Base-by-base conservation (phyloP, 2,888 invertebrate genomes). In the Parthenolecanium corni region DNA sequence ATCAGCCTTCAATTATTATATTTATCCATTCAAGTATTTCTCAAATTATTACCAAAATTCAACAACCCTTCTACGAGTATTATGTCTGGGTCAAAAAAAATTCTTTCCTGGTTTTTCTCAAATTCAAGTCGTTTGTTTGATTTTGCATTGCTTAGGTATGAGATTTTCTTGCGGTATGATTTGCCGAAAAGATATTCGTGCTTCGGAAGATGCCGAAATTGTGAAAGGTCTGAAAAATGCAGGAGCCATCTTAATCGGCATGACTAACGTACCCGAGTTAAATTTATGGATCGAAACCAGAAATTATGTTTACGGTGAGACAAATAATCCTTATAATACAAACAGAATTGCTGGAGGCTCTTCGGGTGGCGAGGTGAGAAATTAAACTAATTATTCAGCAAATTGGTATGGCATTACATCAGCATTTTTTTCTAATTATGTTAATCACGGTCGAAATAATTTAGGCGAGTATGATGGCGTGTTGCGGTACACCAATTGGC, bases 231-330 rank as follows among this genome's bases (percentile, higher is more conserved):
- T 94, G 74, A 83, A 82, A 69, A 76, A 79, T 20, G 86, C 91
- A 23, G 96, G 96, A 1, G 94, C 82, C 4, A 88, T 96, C 65
- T 81, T 90, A 0, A 74, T 95, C 24, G 92, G 86, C 2, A 83
- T 87, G 51, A 91, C 93, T n/a, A 97, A 95, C 73, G 82, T 93
- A 38, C 93, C 95, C 0, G 94, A 95, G 75, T 77, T 94, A 38
- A 95, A 94, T 75, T 82, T 92, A 75, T 96, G 96, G 89, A 82
- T 81, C 72, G 96, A 96, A 75, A 83, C 89, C 0, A 81, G 86
- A 64, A 97, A 96, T 76, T 84, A 84, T 70, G 72, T 96, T 56
- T 88, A 86, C 72, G 96, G 97, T 0, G 80, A 86, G 71, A 91
- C 95, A 0, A 82, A 81, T 70, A 97, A 97, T 77, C 93, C 96